Evolutionary conservation across 2,113 vertebrate species (phyloP), one percentile per base, ranked within the genome.

Genomic region (Hymenochirus boettgeri): DNA sequence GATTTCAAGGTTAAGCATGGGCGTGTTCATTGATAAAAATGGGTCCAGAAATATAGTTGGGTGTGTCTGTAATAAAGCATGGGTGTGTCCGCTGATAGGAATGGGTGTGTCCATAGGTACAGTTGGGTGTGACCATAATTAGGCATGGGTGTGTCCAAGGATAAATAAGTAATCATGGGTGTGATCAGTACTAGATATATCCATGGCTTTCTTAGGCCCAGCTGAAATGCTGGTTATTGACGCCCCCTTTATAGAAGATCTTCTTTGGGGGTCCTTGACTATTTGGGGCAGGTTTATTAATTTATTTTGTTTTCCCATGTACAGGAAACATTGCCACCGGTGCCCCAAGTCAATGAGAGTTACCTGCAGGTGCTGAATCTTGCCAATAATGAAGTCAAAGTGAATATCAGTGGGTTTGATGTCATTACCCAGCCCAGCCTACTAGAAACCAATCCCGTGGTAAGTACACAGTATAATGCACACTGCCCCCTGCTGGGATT

Each of bases 291-390:
- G 5, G 10, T 5, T 31, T n/a, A n/a, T n/a, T n/a, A n/a, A n/a
- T n/a, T n/a, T n/a, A n/a, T n/a, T 42, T 15, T n/a, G 13, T 42
- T 42, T 6, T 48, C 8, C 29, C 45, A 7, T 27, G 17, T 57
- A 7, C 80, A 99, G 96, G 89, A 85, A 88, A 86, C 90, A 0
- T 83, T 84, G 67, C 86, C 91, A 76, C 74, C 78, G 13, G 77
- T 65, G 6, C 84, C 89, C 4, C 78, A 74, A 61, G 69, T 79
- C 5, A 82, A 73, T 50, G 83, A 89, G 25, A 85, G 85, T 76
- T 90, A 93, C 33, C 73, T 98, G 57, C 90, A 92, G 73, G 84
- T 93, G 4, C 71, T 89, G 45, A 99, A 97, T 77, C 70, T 97
- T 72, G 91, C 85, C n/a, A 72, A 82, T 33, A 64, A 76, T 3